These are phyloP conservation scores for Neosalanx taihuensis DNA, from an alignment of 2,797 vertebrate species.

Conservation along the genomic window DNA sequence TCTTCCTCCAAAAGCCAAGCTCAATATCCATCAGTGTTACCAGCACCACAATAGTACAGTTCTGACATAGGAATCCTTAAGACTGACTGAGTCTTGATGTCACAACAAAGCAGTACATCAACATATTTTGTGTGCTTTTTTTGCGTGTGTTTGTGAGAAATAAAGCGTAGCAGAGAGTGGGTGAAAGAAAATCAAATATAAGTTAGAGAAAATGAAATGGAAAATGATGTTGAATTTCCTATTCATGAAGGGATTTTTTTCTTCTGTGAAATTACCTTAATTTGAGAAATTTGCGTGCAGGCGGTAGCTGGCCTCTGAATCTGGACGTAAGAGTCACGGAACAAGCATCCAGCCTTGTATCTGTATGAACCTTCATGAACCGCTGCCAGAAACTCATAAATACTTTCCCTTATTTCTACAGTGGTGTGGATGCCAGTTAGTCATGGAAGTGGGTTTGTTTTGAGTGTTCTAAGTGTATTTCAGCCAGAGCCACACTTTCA, in stretches of 20 bases:
- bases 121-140: slow-evolving; percentile 22
- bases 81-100: slow-evolving; percentile 65
- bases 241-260: slow-evolving; percentile 24
- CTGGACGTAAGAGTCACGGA: slow-evolving; percentile 23
- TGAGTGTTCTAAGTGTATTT: slow-evolving; percentile 69
- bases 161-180: not conserved
- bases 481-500: slow-evolving; percentile 60
- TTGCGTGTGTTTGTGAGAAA: slow-evolving; percentile 12
- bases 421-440: slow-evolving; percentile 67
- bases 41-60: slow-evolving; percentile 63
- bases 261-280: slow-evolving; percentile 14
- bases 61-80: slow-evolving; percentile 61
- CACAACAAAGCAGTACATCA: slow-evolving; percentile 50
- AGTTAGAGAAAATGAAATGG: not conserved
- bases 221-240: slow-evolving; percentile 28
- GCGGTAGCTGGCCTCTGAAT: slow-evolving; percentile 10
- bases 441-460: slow-evolving; percentile 72
- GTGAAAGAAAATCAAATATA: not conserved
- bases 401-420: slow-evolving; percentile 73
- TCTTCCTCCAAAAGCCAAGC: slow-evolving; percentile 61
- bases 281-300: slow-evolving; percentile 6
- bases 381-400: slow-evolving; percentile 73
- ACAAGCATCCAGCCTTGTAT: slow-evolving; percentile 55
- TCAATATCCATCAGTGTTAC: slow-evolving; percentile 71
- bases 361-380: slow-evolving; percentile 64